Base-by-base conservation (phyloP, 2,888 invertebrate genomes). In the Eledona agricola region DNA sequence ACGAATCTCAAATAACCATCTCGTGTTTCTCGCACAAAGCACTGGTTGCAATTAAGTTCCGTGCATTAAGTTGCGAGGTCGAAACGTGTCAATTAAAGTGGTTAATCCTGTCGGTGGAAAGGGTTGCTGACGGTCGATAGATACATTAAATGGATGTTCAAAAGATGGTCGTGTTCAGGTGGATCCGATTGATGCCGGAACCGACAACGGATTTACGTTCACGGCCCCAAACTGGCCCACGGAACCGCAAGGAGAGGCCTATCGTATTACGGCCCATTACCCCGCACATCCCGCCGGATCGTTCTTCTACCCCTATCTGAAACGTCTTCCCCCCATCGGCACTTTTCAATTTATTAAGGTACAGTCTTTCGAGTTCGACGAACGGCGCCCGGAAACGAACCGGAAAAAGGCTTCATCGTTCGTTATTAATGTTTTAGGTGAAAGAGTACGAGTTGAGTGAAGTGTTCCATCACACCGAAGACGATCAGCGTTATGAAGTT, bases 161-260 rank as follows among this genome's bases (percentile, higher is more conserved):
- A 34, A 23, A 5, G 38, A 37, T 25, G 43, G 45, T 46, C 25
- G 25, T 32, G 38, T 64, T 3, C 75, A 90, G 90, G 87, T 93
- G 77, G 90, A 92, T 76, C 95, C 95, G 0, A 78, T 93, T 66
- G 96, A 96, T 77, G 95, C 93, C 6, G 96, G 96, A 38, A 94
- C 93, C 26, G 95, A 96, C 81, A 92, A 93, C 77, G 96, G 96
- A 2, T 91, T 95, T 79, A 95, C 95, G 40, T 96, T 96, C 79
- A 95, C 95, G 9, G 91, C 96, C n/a, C 94, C 94, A 35, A 93
- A 94, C 79, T 96, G 96, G 95, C 90, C 92, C 40, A 93, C 93
- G 10, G 88, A 90, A 35, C 95, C 95, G 1, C 90, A 89, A 74
- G 91, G 93, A 61, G 88, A 89, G 61, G 90, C 94, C 62, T 90